Evolutionary conservation across 1,140 invertebrate species (phyloP).

Genomic region (Brachionus koreanus): DNA sequence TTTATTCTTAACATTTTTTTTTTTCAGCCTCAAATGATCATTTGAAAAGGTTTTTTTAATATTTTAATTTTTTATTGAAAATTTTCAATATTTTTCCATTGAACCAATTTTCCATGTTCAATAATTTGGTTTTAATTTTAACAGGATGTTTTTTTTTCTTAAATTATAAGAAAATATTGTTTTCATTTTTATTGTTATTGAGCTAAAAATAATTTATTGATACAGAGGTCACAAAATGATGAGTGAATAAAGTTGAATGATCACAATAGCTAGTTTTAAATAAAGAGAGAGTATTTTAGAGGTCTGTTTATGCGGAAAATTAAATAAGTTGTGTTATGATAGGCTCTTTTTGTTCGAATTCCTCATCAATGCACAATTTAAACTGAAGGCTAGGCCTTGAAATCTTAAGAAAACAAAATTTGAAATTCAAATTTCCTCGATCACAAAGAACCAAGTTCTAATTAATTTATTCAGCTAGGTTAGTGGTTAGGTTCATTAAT

Average conservation of each 20-base stretch:
- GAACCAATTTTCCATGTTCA: background rate
- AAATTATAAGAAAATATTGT: background rate
- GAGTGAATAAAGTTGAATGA: background rate
- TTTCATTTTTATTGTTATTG: background rate
- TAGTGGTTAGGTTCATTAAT: slow-evolving; percentile 4
- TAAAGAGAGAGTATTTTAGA: background rate
- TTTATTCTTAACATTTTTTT: no score
- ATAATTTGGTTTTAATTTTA: background rate
- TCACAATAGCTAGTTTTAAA: background rate
- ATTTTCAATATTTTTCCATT: background rate
- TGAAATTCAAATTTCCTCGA: slow-evolving; percentile 24
- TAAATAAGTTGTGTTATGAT: slow-evolving; percentile 35
- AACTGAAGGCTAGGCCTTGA: background rate
- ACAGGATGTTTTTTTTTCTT: background rate
- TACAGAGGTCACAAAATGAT: background rate
- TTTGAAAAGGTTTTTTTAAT: background rate
- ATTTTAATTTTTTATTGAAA: background rate
- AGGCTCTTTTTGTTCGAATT: slow-evolving; percentile 30
- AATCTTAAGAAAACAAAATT: slow-evolving; percentile 40
- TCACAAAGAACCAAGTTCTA: background rate
- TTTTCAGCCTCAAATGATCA: background rate
- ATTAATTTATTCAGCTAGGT: slow-evolving; percentile 25
- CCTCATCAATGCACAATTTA: background rate
- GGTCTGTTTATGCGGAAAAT: slow-evolving; percentile 17
- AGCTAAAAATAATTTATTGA: background rate